Percentiles rank a stretch among this genome's conserved stretches.
Conservation (phyloP, 2,113 vertebrate species). For the Microcebus ravelobensis region DNA sequence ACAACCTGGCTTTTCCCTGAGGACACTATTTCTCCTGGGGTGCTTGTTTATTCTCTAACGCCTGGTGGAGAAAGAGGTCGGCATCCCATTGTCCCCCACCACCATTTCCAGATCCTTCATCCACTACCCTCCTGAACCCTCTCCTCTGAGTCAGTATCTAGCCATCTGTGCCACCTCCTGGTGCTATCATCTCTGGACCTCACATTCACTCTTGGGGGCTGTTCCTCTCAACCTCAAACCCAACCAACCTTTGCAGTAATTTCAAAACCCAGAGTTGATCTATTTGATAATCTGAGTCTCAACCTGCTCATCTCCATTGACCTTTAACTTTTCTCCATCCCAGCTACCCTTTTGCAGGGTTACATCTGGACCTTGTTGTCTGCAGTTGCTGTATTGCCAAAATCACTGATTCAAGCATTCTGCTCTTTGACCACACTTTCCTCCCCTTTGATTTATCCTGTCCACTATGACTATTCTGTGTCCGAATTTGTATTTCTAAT, state of each 20-base stretch:
- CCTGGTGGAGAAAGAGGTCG: background rate
- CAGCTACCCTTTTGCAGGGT: background rate
- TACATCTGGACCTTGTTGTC: background rate
- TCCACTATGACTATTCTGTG: background rate
- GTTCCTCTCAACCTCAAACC: background rate
- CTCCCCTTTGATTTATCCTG: background rate
- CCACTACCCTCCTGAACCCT: background rate
- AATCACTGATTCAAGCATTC: too few relatives aligned
- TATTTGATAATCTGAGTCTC: background rate
- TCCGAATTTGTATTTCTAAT: background rate
- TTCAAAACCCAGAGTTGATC: background rate
- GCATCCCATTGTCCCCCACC: background rate
- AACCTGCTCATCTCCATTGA: background rate
- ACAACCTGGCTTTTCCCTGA: background rate
- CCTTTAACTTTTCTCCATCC: background rate
- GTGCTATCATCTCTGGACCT: background rate
- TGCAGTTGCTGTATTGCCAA: too few relatives aligned
- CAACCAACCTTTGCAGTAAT: background rate
- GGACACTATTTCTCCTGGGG: background rate
- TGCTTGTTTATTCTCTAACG: background rate
- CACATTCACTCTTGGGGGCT: background rate
- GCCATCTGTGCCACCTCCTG: fast-evolving
- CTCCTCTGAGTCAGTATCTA: background rate
- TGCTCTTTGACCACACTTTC: background rate
- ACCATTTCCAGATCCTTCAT: background rate